A percentile compares a stretch with the other conserved stretches of the same genome.
Evolutionary conservation across 2,797 vertebrate genomes (phyloP).

Genomic region (Psittacula echo): DNA sequence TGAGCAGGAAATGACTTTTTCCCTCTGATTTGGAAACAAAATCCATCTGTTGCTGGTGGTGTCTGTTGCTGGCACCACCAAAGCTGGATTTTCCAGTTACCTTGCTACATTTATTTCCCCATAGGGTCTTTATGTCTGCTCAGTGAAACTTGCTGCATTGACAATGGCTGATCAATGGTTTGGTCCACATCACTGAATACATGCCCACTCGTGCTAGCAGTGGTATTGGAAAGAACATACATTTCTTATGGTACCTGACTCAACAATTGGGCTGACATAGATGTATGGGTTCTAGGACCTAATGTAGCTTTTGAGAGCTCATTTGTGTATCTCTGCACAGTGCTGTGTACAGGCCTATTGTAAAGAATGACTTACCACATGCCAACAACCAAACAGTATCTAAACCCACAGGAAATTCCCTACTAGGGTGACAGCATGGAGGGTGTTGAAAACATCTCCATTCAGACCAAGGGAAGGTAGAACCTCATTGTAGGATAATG

Average conservation of each 20-base stretch:
- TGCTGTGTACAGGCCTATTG: not conserved
- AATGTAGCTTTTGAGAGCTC: not conserved
- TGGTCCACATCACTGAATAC: not conserved
- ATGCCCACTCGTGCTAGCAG: rapidly evolving
- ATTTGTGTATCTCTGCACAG: not conserved
- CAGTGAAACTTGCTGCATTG: not conserved
- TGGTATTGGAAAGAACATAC: not conserved
- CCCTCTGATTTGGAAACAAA: not conserved
- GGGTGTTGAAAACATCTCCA: not conserved
- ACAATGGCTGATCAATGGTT: not conserved
- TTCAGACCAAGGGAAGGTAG: not conserved
- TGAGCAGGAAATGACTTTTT: not conserved
- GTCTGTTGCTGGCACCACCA: not conserved
- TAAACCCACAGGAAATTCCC: not conserved
- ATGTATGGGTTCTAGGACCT: not conserved
- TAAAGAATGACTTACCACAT: not conserved
- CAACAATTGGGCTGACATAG: not conserved
- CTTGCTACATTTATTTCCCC: not conserved
- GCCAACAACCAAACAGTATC: not conserved
- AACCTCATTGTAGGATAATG: not conserved
- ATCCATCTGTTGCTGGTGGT: not conserved
- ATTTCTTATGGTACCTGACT: not conserved
- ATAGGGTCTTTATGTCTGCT: not conserved
- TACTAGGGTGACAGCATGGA: not conserved
- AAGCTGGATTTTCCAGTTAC: not conserved